Evolutionary conservation across 2,113 vertebrate species (phyloP).

Genomic region (Glareola pratincola): DNA sequence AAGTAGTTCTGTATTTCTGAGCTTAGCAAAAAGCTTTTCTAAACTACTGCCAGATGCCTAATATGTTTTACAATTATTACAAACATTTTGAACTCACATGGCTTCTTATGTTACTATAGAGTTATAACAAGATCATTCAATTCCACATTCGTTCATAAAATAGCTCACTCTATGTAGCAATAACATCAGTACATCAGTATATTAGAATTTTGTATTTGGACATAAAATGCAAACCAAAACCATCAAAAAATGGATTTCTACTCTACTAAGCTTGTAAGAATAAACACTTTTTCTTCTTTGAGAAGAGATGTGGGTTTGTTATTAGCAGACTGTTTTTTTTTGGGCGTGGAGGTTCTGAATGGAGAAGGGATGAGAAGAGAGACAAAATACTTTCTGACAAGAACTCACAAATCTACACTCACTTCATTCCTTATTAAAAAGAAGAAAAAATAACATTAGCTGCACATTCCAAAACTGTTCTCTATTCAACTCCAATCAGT

Average conservation of each 20-base stretch:
- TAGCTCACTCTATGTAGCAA: not conserved
- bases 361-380: not conserved
- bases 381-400: not conserved
- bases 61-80: not conserved
- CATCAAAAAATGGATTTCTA: not conserved
- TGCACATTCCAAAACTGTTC: not conserved
- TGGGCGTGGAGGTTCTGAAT: not conserved
- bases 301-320: not conserved
- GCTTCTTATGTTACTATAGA: not conserved
- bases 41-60: not conserved
- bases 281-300: not conserved
- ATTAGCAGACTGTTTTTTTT: not conserved
- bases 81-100: not conserved
- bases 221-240: not conserved
- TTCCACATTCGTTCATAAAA: not conserved
- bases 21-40: not conserved
- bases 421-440: not conserved
- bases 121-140: not conserved
- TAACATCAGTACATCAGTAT: not conserved
- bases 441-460: not conserved
- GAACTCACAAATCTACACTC: not conserved
- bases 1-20: not conserved
- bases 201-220: not conserved
- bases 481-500: not conserved
- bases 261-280: not conserved